Percentiles rank a stretch among this genome's conserved stretches.
These are phyloP conservation scores for Xiphophorus hellerii DNA, from an alignment of 2,113 vertebrate genomes.

Conservation along the genomic window DNA sequence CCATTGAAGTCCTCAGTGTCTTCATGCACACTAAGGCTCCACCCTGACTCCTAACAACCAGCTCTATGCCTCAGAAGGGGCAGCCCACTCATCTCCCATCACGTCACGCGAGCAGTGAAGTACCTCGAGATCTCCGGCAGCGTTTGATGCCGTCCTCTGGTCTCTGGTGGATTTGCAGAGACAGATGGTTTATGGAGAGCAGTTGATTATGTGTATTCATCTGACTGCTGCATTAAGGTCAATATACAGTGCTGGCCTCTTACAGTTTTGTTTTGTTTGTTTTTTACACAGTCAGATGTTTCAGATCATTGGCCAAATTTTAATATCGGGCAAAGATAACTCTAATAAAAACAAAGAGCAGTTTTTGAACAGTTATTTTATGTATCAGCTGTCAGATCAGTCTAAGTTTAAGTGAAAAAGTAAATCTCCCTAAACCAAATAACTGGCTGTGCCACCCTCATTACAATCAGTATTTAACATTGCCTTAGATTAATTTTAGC, in stretches of 20 bases:
- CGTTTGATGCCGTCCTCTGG: slow-evolving; percentile 54
- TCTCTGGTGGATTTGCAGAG: slow-evolving; percentile 53
- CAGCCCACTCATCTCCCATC: slow-evolving; percentile 30
- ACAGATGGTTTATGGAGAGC: slow-evolving; percentile 61
- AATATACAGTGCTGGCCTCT: not conserved
- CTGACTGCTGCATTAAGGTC: slow-evolving; percentile 9
- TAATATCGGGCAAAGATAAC: not conserved
- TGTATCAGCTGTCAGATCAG: not conserved
- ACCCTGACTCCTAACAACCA: slow-evolving; percentile 42
- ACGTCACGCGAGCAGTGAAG: slow-evolving; percentile 15
- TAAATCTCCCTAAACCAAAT: not conserved
- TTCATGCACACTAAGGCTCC: slow-evolving; percentile 5
- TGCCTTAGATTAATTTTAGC: no score
- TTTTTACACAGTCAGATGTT: not conserved
- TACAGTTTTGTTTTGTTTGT: not conserved
- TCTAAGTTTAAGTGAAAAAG: not conserved
- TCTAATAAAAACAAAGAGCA: not conserved
- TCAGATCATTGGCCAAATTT: not conserved
- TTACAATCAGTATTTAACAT: no score
- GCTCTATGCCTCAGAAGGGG: slow-evolving; percentile 46
- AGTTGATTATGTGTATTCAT: slow-evolving; percentile 6
- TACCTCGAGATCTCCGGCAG: slow-evolving; percentile 31
- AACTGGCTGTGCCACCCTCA: not conserved
- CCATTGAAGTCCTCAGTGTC: slow-evolving; percentile 12
- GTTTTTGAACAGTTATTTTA: not conserved